Evolutionary conservation across 1,140 invertebrate species (phyloP), one percentile per base, ranked within the genome.

Genomic region (Caenorhabditis tropicalis): DNA sequence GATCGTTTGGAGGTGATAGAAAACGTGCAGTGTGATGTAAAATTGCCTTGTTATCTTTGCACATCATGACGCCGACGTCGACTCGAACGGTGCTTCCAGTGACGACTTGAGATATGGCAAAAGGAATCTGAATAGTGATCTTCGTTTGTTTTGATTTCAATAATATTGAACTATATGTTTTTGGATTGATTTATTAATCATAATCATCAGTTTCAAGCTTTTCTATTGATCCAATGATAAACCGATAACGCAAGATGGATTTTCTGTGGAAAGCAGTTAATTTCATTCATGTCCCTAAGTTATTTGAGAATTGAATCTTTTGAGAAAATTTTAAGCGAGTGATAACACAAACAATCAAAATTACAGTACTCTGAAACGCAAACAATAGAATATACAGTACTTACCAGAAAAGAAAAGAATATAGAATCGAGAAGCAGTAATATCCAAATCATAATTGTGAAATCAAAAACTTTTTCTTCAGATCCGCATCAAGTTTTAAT

Each of bases 41-140:
- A 24, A 74, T 43, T 74, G 36, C 65, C 65, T 74, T 39, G 36
- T 74, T 74, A 74, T 74, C 65, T 74, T 74, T 74, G 65, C 65
- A 74, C 65, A 74, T 74, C 65, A 74, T 74, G 65, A 74, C 65
- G 16, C 65, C 65, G 3, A 74, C 65, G n/a, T 74, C 65, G 27
- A 74, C 36, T 21, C 65, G 65, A 43, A 74, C 65, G 65, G 65
- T 74, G 36, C 36, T 74, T 74, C 36, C 65, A 6, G 65, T 74
- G 65, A 43, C 65, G 36, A 21, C 19, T 74, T 74, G 65, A 10
- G 65, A 74, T 36, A 46, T 74, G 36, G 24, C 36, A n/a, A 15
- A 46, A 10, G 65, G 65, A 9, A 74, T 43, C 65, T 74, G 65
- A 3, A 74, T 43, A 10, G 10, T n/a, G n/a, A n/a, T n/a, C n/a